phyloP scores from a whole-genome alignment of 2,113 vertebrate genomes.

The Bufo bufo region DNA sequence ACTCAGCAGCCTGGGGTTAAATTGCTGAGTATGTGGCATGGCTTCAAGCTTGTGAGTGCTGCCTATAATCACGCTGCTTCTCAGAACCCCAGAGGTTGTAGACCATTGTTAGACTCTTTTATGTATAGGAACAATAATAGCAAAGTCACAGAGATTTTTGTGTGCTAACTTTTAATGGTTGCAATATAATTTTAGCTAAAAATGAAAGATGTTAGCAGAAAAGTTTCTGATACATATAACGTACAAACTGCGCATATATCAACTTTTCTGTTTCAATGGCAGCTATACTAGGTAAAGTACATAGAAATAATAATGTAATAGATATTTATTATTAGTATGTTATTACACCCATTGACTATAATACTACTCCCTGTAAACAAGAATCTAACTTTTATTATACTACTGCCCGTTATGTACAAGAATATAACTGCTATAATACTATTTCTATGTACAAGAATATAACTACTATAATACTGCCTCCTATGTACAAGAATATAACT shows the following conservation, averaged over 20 bases:
- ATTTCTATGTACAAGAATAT: too few relatives aligned
- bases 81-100: neutral
- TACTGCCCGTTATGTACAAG: too few relatives aligned
- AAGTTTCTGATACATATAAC: neutral
- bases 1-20: constrained; percentile 38
- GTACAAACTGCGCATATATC: neutral
- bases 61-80: neutral
- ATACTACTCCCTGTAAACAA: too few relatives aligned
- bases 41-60: neutral
- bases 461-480: too few relatives aligned
- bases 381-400: too few relatives aligned
- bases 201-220: neutral
- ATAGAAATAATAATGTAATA: too few relatives aligned
- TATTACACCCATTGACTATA: too few relatives aligned
- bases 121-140: neutral
- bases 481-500: too few relatives aligned
- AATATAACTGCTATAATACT: too few relatives aligned
- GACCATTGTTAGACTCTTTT: neutral
- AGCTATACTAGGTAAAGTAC: too few relatives aligned
- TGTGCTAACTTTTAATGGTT: neutral
- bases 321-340: too few relatives aligned
- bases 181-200: neutral
- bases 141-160: constrained; percentile 8
- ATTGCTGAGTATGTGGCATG: constrained; percentile 31
- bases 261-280: neutral